Evolutionary conservation across 2,888 invertebrate genomes (phyloP).

Genomic region (Drosophila kuntzei): DNA sequence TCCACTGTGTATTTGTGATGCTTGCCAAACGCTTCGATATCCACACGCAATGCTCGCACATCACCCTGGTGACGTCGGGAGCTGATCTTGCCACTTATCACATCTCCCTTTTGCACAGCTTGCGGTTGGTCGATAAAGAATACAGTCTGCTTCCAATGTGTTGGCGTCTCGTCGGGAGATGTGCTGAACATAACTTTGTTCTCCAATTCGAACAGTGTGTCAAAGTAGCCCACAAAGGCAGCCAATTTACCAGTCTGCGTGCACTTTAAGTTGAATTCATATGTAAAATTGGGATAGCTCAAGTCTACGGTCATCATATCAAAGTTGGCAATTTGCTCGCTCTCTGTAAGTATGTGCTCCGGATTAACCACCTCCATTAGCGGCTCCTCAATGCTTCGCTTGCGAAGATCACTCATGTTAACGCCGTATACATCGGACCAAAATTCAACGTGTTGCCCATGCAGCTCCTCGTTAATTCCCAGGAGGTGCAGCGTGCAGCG

Average conservation of each 20-base stretch:
- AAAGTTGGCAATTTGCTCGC: slow-evolving; percentile 89
- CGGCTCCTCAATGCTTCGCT: slow-evolving; percentile 92
- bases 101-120: slow-evolving; percentile 89
- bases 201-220: slow-evolving; percentile 92
- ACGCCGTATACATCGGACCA: slow-evolving; percentile 98
- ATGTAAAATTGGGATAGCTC: slow-evolving; percentile 90
- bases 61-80: slow-evolving; percentile 91
- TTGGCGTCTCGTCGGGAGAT: slow-evolving; percentile 88
- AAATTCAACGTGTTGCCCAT: slow-evolving; percentile 91
- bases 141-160: slow-evolving; percentile 93
- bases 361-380: slow-evolving; percentile 88
- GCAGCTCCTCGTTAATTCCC: slow-evolving; percentile 91
- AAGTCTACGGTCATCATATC: slow-evolving; percentile 91
- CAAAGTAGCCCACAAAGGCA: slow-evolving; percentile 96
- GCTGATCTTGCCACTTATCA: slow-evolving; percentile 89
- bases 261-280: slow-evolving; percentile 89
- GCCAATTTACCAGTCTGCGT: slow-evolving; percentile 90
- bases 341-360: slow-evolving; percentile 89
- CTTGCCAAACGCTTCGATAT: slow-evolving; percentile 88
- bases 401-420: slow-evolving; percentile 96
- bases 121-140: slow-evolving; percentile 93
- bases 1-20: slow-evolving; percentile 89
- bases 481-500: slow-evolving; percentile 92
- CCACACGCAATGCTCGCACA: slow-evolving; percentile 90
- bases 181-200: slow-evolving; percentile 89